Base-by-base conservation (phyloP, 1,140 invertebrate species). In the Sminthurides bifidus region DNA sequence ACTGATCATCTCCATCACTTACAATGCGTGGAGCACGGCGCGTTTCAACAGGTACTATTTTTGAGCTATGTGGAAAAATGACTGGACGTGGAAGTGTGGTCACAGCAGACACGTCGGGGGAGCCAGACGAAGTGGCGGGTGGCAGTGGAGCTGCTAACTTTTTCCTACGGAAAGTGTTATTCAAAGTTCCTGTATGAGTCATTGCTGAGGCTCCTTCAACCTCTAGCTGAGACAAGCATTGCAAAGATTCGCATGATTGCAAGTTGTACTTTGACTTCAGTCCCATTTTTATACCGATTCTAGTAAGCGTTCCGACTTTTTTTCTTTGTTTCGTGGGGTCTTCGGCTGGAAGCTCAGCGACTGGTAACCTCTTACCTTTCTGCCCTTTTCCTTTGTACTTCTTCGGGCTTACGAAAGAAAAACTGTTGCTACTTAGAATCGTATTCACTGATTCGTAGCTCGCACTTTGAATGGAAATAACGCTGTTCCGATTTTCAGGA, bases 241-340 rank as follows among this genome's bases (percentile, higher is more conserved):
- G 58, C 8, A 64, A 30, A 6, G 56, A 59, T 30, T 64, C 63
- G 44, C 63, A 64, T 10, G 63, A 64, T 24, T 64, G 63, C 45
- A 64, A 54, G 51, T 64, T 64, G 41, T 64, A 64, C 52, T 64
- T 64, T 31, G 38, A 53, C 40, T 64, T 64, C 14, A 64, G 45
- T 26, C 63, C 63, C 3, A 64, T 61, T 52, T 54, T 52, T 17
- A 56, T 54, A 5, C 63, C 63, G 5, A 64, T 21, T 19, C 53
- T 51, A 35, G 50, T 49, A n/a, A 64, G 35, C 23, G 63, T 64
- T 37, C 44, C 41, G 3, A 48, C 17, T 51, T 58, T 60, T 49
- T 30, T 40, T 19, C 44, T 23, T 17, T 29, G 24, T 49, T 52
- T 52, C 29, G 33, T 26, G 5, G 12, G 30, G 40, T 44, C 17